Evolutionary conservation across 2,113 vertebrate genomes (phyloP).

Genomic region (Raphicerus campestris): DNA sequence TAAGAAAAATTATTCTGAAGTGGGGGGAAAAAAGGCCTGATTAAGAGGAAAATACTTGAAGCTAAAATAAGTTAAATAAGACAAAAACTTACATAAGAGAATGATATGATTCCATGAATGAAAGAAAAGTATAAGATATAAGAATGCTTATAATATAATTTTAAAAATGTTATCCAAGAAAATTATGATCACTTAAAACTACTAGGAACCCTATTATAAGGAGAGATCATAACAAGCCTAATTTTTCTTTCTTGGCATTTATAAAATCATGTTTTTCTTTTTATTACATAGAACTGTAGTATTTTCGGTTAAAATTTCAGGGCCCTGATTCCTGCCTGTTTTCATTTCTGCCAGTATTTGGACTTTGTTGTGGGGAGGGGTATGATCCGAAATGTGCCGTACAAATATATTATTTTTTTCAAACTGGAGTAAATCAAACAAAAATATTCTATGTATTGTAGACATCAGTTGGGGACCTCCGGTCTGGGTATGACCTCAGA

Average conservation of each 20-base stretch:
- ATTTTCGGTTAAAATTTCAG: background rate
- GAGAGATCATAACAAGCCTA: background rate
- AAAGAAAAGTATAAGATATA: background rate
- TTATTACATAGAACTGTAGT: background rate
- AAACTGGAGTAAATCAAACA: background rate
- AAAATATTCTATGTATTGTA: background rate
- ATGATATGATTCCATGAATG: background rate
- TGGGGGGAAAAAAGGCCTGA: background rate
- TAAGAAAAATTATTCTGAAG: background rate
- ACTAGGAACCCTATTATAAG: background rate
- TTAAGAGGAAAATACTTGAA: background rate
- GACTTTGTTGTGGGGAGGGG: background rate
- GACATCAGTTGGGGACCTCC: background rate
- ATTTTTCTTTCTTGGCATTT: background rate
- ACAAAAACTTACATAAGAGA: background rate
- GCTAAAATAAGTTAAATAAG: background rate
- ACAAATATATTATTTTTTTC: background rate
- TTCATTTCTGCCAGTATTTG: background rate
- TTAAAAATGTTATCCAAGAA: background rate
- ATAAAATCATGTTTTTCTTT: background rate
- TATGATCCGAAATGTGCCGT: background rate
- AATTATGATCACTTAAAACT: conserved; percentile 5
- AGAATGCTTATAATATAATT: background rate
- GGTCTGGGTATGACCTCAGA: background rate
- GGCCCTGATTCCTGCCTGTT: background rate